Evolutionary conservation across 2,888 invertebrate species (phyloP), one percentile per base, ranked within the genome.

Genomic region (Rhogogaster chlorosoma): DNA sequence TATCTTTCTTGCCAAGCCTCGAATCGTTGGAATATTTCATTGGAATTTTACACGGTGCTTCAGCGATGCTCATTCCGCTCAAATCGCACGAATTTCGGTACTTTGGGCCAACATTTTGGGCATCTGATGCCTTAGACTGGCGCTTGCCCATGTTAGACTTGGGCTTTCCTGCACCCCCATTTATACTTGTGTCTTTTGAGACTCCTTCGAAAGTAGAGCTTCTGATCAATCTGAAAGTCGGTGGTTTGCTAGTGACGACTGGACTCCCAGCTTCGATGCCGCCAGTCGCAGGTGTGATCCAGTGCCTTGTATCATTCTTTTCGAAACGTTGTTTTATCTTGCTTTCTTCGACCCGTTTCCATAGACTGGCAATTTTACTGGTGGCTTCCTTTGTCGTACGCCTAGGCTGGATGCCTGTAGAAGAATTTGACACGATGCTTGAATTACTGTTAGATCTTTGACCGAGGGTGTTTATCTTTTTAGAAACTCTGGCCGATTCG

Each of bases 311-410:
- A 85, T 96, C 96, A 10, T 95, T 94, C 89, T 95, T 95, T 80
- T 94, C 94, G 29, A 91, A 91, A 3, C 94, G 93, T 73, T 94
- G 95, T 87, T 95, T 94, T 85, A 94, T 95, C 88, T 96, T 96
- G 61, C 94, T 95, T 85, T 96, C 96, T 89, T 97, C 97, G 0
- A 97, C 97, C 91, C 95, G 96, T 90, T 96, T 97, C 97, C 97
- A 97, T 22, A 98, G 93, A 89, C 95, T 96, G 0, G 97, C 97
- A 84, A 98, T 97, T 92, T 97, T 97, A 92, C 97, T 97, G 15
- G 96, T 96, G 0, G 96, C 95, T 87, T 96, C 96, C 93, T 96
- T 96, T 45, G 92, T 87, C 83, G 91, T 84, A 22, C 94, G 92
- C 75, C 93, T 92, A 0, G 38, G 92, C 36, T 93, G 89, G 86